A percentile compares a stretch with the other conserved stretches of the same genome.
Evolutionary conservation across 2,888 invertebrate species (phyloP).

Genomic region (Drosophila hamatofila): DNA sequence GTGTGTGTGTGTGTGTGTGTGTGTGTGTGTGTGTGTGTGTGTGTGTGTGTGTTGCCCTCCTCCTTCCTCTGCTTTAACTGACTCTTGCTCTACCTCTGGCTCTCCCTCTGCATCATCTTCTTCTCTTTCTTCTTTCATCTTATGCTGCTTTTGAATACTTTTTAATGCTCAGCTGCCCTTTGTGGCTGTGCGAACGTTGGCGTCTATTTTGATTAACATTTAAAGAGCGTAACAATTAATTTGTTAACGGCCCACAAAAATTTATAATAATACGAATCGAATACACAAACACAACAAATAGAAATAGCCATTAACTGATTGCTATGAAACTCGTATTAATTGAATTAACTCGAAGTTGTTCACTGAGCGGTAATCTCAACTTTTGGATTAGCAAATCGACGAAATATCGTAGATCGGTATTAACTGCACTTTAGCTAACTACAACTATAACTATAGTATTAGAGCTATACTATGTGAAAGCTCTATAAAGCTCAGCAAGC

Average conservation of each 20-base stretch:
- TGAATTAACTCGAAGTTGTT: not conserved
- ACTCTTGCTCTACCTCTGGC: not conserved
- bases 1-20: too few relatives aligned
- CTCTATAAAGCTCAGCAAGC: too few relatives aligned
- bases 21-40: not conserved
- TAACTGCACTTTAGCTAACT: too few relatives aligned
- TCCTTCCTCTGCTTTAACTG: not conserved
- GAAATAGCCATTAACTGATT: slow-evolving; percentile 7
- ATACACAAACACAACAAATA: slow-evolving; percentile 15
- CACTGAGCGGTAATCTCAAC: not conserved
- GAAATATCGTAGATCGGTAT: too few relatives aligned
- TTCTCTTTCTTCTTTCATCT: not conserved
- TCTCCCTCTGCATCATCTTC: not conserved
- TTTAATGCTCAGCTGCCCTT: slow-evolving; percentile 22
- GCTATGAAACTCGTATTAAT: slow-evolving; percentile 4
- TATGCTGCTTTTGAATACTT: not conserved
- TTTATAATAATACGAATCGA: slow-evolving; percentile 15
- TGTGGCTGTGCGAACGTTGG: slow-evolving; percentile 30
- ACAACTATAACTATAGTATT: too few relatives aligned
- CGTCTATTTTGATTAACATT: slow-evolving; percentile 76
- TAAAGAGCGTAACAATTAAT: slow-evolving; percentile 75
- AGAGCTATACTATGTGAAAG: too few relatives aligned
- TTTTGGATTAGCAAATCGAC: too few relatives aligned
- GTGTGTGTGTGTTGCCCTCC: slow-evolving; percentile 4
- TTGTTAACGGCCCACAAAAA: slow-evolving; percentile 54